These are phyloP conservation scores for Parus major DNA, from an alignment of 2,113 vertebrate species.

Conservation along the genomic window DNA sequence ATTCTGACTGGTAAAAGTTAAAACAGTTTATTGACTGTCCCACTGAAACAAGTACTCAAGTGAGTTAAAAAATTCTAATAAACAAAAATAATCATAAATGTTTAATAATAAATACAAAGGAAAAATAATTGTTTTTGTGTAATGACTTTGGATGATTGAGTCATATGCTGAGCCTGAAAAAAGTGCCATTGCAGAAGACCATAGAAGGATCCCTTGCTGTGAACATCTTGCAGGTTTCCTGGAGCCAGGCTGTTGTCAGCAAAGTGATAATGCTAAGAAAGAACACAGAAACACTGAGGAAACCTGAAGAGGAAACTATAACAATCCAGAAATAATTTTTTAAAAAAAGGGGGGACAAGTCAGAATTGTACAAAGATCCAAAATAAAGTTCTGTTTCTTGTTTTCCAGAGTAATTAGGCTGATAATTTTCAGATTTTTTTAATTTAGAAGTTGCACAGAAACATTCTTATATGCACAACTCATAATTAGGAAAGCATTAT, in stretches of 20 bases:
- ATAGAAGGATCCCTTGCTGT: background rate
- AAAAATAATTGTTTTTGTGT: background rate
- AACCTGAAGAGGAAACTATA: background rate
- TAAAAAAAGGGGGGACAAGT: background rate
- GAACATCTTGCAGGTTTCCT: background rate
- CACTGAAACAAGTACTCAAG: background rate
- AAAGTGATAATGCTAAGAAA: background rate
- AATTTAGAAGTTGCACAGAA: background rate
- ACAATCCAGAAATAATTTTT: background rate
- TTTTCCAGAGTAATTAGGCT: background rate
- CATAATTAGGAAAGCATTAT: background rate
- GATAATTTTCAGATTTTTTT: background rate
- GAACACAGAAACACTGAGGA: background rate
- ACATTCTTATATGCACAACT: background rate
- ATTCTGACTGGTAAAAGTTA: background rate
- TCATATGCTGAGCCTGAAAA: background rate
- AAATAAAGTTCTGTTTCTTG: background rate
- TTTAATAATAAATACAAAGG: background rate
- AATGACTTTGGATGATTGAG: background rate
- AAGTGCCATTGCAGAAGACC: background rate
- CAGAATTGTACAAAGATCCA: background rate
- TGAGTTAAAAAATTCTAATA: background rate
- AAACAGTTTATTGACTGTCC: background rate
- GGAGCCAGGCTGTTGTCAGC: background rate
- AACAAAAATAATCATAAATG: background rate